Conservation (phyloP, 2,888 invertebrate species). For the Hirtodrosophila alboralis region DNA sequence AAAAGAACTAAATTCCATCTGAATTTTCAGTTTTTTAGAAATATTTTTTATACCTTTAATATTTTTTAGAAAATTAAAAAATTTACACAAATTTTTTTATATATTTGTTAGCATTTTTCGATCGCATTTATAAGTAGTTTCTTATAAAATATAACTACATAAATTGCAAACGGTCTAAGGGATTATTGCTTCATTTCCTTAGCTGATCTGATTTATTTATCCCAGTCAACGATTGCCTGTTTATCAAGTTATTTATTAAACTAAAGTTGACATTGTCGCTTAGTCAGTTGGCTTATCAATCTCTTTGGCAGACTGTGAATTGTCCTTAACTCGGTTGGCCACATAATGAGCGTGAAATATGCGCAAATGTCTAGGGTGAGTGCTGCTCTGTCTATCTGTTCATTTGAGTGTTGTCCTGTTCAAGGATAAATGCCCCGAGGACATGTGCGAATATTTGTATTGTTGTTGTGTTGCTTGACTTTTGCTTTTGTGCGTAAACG, state of each 20-base stretch:
- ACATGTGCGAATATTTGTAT: constrained; percentile 27
- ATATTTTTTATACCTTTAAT: too few species aligned
- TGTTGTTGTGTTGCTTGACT: constrained; percentile 35
- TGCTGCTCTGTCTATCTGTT: constrained; percentile 1
- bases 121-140: too few species aligned
- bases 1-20: too few species aligned
- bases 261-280: constrained; percentile 14
- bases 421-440: constrained; percentile 37
- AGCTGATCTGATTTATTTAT: constrained; percentile 19
- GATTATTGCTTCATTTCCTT: constrained; percentile 5
- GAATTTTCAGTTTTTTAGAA: too few species aligned
- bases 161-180: not conserved
- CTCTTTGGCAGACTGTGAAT: constrained; percentile 13
- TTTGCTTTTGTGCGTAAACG: constrained; percentile 45
- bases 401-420: constrained; percentile 4
- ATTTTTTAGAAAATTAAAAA: too few species aligned
- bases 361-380: constrained; percentile 34
- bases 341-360: constrained; percentile 32
- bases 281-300: constrained; percentile 6
- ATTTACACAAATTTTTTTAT: too few species aligned
- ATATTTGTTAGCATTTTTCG: too few species aligned
- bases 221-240: constrained; percentile 7
- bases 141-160: not conserved
- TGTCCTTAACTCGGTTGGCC: constrained; percentile 4
- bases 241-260: constrained; percentile 21